Conservation (phyloP, 2,888 invertebrate species). For the Tuta absoluta region DNA sequence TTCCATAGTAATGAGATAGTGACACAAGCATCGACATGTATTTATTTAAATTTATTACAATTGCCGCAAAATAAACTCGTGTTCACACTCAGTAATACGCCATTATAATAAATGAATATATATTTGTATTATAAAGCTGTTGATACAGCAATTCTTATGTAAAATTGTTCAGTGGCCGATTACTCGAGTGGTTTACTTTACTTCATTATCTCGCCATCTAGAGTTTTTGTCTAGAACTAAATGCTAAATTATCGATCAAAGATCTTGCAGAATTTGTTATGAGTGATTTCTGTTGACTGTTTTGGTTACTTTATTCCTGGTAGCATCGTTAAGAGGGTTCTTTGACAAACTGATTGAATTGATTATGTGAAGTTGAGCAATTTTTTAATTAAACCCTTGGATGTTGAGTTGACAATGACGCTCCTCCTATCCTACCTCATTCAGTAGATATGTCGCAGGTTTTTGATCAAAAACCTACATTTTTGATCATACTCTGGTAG, state of each 20-base stretch:
- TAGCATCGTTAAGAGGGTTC: too few species aligned
- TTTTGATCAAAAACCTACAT: too few species aligned
- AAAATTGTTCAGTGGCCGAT: slow-evolving; percentile 4
- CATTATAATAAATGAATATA: slow-evolving; percentile 30
- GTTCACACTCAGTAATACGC: slow-evolving; percentile 44
- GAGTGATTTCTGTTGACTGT: not conserved
- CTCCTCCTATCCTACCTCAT: too few species aligned
- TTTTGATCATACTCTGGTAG: too few species aligned
- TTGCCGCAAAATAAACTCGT: slow-evolving; percentile 55
- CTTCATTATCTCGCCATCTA: not conserved
- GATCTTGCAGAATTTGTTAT: too few species aligned
- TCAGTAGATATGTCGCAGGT: too few species aligned
- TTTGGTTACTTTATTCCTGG: not conserved
- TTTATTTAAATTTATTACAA: slow-evolving; percentile 70
- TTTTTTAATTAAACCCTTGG: too few species aligned
- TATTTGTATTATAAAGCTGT: slow-evolving; percentile 25
- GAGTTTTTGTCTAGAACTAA: not conserved
- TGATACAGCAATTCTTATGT: slow-evolving; percentile 11
- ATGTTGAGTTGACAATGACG: too few species aligned
- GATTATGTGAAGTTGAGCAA: too few species aligned
- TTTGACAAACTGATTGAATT: too few species aligned
- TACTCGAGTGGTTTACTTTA: not conserved
- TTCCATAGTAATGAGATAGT: slow-evolving; percentile 65
- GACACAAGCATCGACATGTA: slow-evolving; percentile 52
- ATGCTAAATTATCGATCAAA: too few species aligned